phyloP scores from a whole-genome alignment of 1,140 invertebrate genomes.

The Drosophila willistoni region DNA sequence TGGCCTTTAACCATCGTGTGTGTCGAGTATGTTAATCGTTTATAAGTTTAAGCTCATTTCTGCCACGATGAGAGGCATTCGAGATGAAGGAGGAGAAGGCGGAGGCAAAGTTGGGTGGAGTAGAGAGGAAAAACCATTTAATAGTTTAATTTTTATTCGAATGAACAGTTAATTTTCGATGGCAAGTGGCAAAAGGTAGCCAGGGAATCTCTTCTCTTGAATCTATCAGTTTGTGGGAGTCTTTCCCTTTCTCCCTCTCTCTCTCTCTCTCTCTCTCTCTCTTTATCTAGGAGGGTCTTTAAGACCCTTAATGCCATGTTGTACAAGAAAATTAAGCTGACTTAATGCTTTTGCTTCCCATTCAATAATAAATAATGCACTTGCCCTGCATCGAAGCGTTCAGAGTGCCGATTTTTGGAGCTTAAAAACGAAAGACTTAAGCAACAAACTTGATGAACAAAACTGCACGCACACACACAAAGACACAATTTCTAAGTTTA shows the following conservation, averaged over 20 bases:
- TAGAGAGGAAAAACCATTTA: slow-evolving; percentile 42
- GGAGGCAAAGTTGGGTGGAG: slow-evolving; percentile 9
- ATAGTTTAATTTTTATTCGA: slow-evolving; percentile 81
- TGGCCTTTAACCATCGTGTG: slow-evolving; percentile 58
- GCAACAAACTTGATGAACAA: slow-evolving; percentile 38
- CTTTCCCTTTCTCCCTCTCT: not conserved
- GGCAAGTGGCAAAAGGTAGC: slow-evolving; percentile 69
- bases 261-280: not conserved
- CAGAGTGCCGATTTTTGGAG: slow-evolving; percentile 3
- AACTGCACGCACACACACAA: no score
- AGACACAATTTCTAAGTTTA: not conserved
- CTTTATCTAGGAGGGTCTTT: not conserved
- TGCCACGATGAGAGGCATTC: slow-evolving; percentile 8
- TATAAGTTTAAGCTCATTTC: slow-evolving; percentile 70
- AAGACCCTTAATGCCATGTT: slow-evolving; percentile 9
- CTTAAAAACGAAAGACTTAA: slow-evolving; percentile 43
- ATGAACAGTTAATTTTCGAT: slow-evolving; percentile 79
- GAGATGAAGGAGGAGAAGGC: not conserved
- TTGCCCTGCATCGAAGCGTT: not conserved
- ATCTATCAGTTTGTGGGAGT: slow-evolving; percentile 44
- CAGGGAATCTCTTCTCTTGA: not conserved
- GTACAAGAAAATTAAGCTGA: slow-evolving; percentile 24
- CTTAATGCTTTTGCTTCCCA: slow-evolving; percentile 2
- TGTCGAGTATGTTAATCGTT: slow-evolving; percentile 79
- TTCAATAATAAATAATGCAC: slow-evolving; percentile 15